Base-by-base conservation (phyloP, 2,113 vertebrate genomes). In the Channa argus region DNA sequence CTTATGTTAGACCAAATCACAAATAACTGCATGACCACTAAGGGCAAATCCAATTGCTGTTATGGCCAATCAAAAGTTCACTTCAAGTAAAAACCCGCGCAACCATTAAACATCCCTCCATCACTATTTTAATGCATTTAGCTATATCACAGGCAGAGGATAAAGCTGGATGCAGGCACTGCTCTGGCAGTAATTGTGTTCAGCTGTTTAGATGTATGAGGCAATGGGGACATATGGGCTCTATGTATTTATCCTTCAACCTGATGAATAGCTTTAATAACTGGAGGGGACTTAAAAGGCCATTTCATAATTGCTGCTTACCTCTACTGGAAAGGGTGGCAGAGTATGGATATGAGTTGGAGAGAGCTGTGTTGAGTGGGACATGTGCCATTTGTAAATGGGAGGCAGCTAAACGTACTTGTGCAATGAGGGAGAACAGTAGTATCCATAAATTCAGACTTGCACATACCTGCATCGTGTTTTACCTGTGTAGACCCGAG, bases 301-400 rank as follows among this genome's bases (percentile, higher is more conserved):
- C 88, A 89, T 91, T 91, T 89, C 80, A 85, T 92, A 92, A 92
- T 92, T 91, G 87, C 85, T 71, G 78, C 79, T 78, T 85, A 88
- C 82, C 88, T 92, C 76, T 60, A 46, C 72, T 80, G 87, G 81
- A 88, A 50, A 54, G 72, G 63, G 54, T 75, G 78, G 78, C 55
- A 39, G 76, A 12, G 71, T 53, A 77, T 34, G 68, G 85, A 80
- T 75, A 64, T 72, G 55, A 49, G 72, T 8, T 63, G 71, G 14
- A 60, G 47, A 33, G 45, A 15, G 33, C 44, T 36, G 67, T 8
- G 68, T 0, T 2, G 69, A 72, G 65, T 38, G 58, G 74, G 77
- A 77, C 65, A 53, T 2, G 61, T 59, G 80, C 63, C 77, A 76
- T 88, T 88, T 88, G 56, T 77, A 77, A 79, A 82, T 3, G 8